Percentiles rank a stretch among this genome's conserved stretches.
These are phyloP conservation scores for Acrocera orbiculus DNA, from an alignment of 2,888 invertebrate species.

Conservation along the genomic window DNA sequence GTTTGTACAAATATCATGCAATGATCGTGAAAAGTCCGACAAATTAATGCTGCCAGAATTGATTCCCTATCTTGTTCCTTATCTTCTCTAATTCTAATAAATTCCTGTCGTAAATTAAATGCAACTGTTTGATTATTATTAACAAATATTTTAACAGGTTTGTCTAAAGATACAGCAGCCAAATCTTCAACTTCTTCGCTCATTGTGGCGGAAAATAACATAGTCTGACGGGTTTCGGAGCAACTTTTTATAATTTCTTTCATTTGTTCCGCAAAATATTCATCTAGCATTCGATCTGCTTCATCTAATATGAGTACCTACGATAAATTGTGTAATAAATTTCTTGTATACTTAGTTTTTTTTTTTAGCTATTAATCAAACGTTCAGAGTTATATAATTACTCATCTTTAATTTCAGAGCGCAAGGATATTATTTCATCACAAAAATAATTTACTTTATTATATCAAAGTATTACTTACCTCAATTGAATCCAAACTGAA, in stretches of 20 bases:
- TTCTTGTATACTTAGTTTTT: too few species aligned
- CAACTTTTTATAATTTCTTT: slow-evolving; percentile 92
- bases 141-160: slow-evolving; percentile 88
- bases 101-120: slow-evolving; percentile 88
- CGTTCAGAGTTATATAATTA: background rate
- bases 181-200: slow-evolving; percentile 96
- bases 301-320: slow-evolving; percentile 42
- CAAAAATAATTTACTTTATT: background rate
- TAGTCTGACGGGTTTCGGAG: slow-evolving; percentile 78
- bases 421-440: slow-evolving; percentile 24
- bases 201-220: slow-evolving; percentile 98
- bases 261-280: slow-evolving; percentile 98
- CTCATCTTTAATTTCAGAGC: slow-evolving; percentile 22
- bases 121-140: slow-evolving; percentile 94
- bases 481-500: slow-evolving; percentile 83
- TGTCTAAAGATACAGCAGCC: slow-evolving; percentile 78
- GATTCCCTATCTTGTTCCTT: slow-evolving; percentile 86
- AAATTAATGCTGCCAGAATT: slow-evolving; percentile 62
- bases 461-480: too few species aligned
- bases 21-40: slow-evolving; percentile 77
- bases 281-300: slow-evolving; percentile 84
- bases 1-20: slow-evolving; percentile 94
- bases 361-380: too few species aligned
- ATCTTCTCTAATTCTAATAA: slow-evolving; percentile 77
- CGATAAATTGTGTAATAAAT: background rate